A percentile compares a stretch with the other conserved stretches of the same genome.
phyloP scores from a whole-genome alignment of 2,888 invertebrate species.

The Drosophila paranaensis region DNA sequence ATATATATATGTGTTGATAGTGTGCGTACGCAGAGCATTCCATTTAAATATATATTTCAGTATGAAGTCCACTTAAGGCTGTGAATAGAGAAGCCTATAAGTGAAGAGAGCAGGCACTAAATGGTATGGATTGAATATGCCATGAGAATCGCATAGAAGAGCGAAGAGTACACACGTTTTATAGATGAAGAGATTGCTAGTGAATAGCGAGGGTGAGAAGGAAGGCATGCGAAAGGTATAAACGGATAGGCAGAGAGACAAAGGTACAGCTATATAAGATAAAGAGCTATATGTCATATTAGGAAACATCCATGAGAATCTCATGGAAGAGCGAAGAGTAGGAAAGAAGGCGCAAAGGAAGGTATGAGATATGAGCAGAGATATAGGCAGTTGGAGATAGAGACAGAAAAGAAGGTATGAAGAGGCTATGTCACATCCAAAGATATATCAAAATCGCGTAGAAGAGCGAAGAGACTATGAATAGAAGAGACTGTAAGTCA shows the following conservation, averaged over 20 bases:
- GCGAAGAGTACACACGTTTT: background rate
- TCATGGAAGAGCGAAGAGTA: no score
- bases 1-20: background rate
- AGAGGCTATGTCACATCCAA: no score
- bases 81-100: background rate
- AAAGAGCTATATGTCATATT: no score
- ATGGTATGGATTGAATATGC: background rate
- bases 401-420: background rate
- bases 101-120: background rate
- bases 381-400: background rate
- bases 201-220: no score
- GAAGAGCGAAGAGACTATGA: no score
- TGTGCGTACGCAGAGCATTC: background rate
- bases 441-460: no score
- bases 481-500: no score
- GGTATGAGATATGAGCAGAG: background rate
- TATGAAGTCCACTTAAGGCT: background rate
- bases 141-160: background rate
- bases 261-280: no score
- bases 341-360: no score
- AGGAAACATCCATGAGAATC: no score
- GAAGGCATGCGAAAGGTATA: no score
- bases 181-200: background rate
- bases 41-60: background rate
- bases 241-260: no score